A percentile compares a stretch with the other conserved stretches of the same genome.
These are phyloP conservation scores for Craterocephalus amniculus DNA, from an alignment of 2,797 vertebrate genomes.

Conservation along the genomic window DNA sequence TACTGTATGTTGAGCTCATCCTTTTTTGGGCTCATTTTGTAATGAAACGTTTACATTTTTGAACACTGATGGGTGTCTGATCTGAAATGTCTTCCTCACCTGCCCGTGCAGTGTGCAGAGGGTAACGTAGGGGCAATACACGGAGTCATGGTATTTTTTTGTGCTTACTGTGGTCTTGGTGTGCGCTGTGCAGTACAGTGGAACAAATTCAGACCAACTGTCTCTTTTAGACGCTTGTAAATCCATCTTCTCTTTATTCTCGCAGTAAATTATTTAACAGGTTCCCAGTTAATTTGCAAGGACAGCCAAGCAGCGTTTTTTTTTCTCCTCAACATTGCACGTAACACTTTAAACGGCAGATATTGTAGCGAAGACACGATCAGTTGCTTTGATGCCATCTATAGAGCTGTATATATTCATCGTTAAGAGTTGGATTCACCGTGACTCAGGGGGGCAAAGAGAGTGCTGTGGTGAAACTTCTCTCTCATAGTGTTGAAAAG, in stretches of 20 bases:
- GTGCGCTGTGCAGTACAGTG: conserved; percentile 58
- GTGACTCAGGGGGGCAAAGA: conserved; percentile 54
- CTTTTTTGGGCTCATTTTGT: conserved; percentile 73
- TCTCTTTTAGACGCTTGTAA: conserved; percentile 54
- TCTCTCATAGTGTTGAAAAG: conserved; percentile 51
- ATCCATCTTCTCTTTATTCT: conserved; percentile 39
- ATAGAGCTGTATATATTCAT: conserved; percentile 70
- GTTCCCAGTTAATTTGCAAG: conserved; percentile 27
- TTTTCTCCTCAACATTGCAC: conserved; percentile 71
- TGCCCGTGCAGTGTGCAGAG: conserved; percentile 59
- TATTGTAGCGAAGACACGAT: conserved; percentile 67
- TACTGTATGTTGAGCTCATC: conserved; percentile 84
- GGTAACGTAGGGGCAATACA: conserved; percentile 55
- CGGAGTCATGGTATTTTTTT: conserved; percentile 66
- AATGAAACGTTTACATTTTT: conserved; percentile 81
- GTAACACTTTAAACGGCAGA: conserved; percentile 81
- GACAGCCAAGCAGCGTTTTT: conserved; percentile 41
- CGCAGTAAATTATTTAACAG: conserved; percentile 44
- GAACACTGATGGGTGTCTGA: conserved; percentile 64
- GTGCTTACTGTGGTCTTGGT: conserved; percentile 75
- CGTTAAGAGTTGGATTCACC: conserved; percentile 38
- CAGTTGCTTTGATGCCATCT: conserved; percentile 54
- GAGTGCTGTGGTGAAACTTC: conserved; percentile 34
- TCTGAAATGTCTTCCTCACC: conserved; percentile 68
- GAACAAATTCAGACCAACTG: conserved; percentile 51